Conservation (phyloP, 2,113 vertebrate species). For the Galbula dea region DNA sequence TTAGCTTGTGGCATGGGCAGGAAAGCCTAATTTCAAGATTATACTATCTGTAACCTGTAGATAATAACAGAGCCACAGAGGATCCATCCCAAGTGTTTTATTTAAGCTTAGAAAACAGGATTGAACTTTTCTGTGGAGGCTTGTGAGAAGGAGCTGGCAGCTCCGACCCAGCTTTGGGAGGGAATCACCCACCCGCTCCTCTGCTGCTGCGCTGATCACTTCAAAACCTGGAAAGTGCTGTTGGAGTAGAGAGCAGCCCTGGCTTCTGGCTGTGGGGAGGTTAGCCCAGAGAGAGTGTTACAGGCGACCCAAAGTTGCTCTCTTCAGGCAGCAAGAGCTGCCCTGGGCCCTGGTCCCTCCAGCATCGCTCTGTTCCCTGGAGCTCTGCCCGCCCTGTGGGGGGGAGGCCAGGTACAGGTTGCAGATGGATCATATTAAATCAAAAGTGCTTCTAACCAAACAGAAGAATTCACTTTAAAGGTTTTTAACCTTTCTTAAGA, state of each 20-base stretch:
- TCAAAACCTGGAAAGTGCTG: background rate
- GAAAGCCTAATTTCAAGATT: background rate
- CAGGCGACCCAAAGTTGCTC: background rate
- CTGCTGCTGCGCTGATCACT: background rate
- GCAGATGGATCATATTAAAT: conserved; percentile 59
- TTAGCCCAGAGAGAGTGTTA: background rate
- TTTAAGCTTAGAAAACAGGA: background rate
- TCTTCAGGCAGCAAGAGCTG: background rate
- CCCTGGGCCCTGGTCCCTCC: background rate
- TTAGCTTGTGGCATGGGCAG: background rate
- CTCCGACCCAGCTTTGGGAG: background rate
- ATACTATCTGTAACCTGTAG: background rate
- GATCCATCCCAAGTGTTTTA: background rate
- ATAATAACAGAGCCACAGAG: background rate
- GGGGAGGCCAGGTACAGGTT: background rate
- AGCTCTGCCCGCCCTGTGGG: background rate
- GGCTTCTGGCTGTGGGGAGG: background rate
- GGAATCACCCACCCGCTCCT: fast-evolving
- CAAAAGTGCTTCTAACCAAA: conserved; percentile 64
- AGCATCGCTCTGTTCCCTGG: background rate
- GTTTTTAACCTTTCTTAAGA: conserved; percentile 71
- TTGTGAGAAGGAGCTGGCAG: background rate
- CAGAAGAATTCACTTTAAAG: conserved; percentile 73
- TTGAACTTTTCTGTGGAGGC: background rate
- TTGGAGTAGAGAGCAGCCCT: background rate